Evolutionary conservation across 2,797 vertebrate species (phyloP), one percentile per base, ranked within the genome.

Genomic region (Lates japonicus): DNA sequence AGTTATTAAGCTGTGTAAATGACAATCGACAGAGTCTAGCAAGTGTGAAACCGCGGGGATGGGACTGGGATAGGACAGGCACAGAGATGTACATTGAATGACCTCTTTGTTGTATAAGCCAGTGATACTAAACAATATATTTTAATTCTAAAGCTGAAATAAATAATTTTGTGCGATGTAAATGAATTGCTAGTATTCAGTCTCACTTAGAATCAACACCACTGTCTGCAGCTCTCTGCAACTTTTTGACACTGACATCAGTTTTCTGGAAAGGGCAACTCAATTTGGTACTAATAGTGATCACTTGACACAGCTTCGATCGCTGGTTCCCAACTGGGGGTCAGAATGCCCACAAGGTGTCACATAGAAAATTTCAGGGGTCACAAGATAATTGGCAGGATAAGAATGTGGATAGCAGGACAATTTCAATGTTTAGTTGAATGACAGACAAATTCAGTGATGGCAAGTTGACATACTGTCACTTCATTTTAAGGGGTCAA

Each of bases 1-100:
- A 57, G 69, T 83, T 70, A 82, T 78, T 67, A 80, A 80, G 73
- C 39, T 62, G 71, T 62, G 75, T 82, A 81, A 90, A 82, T 84
- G 75, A 85, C 85, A 79, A 88, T 88, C 42, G 76, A 87, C 89
- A 55, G 69, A 70, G 16, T 70, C 25, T 51, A 33, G 39, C 37
- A 39, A 37, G 79, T 76, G 82, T 81, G 61, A 74, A 71, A 68
- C 25, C 0, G 2, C 63, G 73, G 63, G 54, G 16, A 29, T 59
- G 61, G 25, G 48, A 42, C 2, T n/a, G 20, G 42, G 44, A 46
- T 20, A 16, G 68, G 19, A 58, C 3, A 9, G n/a, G 12, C 20
- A 7, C 29, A 69, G 12, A 74, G 5, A 73, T 61, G 20, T 16
- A n/a, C 72, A 78, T 5, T 25, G 58, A 58, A 12, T 68, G 46